Evolutionary conservation across 2,888 invertebrate genomes (phyloP), one percentile per base, ranked within the genome.

Genomic region (Oxyteleia sp.): DNA sequence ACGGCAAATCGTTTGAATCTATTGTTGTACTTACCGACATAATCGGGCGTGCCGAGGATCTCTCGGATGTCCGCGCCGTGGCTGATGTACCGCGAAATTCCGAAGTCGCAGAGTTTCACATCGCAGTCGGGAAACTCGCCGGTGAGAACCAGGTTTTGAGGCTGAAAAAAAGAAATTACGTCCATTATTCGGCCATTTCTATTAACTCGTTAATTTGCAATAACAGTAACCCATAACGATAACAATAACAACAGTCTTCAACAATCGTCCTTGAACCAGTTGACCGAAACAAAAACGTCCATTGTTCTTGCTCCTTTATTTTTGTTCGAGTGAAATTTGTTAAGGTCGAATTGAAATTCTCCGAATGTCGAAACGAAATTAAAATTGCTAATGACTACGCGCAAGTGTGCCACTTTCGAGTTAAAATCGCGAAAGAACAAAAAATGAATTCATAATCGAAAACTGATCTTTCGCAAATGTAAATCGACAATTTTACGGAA

Each of bases 21-120:
- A 10, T 10, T 35, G 5, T 49, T 41, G 41, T 55, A 94, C 96
- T 95, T 89, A 97, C 97, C 97, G 88, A 98, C 98, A 95, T 99
- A 99, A 93, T 99, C 99, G 88, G 98, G 97, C 71, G 98, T 98
- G 93, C 99, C 99, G 89, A 98, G 95, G 92, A 99, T 98, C 94
- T 99, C 99, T 87, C 98, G 95, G 90, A 99, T 97, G 93, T 98
- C 98, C 86, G 97, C 97, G 66, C 98, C 98, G 82, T 97, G 96
- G 93, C 97, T 96, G 91, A 99, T 97, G 87, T 97, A 96, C 91
- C 98, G 96, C 83, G 98, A 98, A 93, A 98, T 98, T 84, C 98
- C 98, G 93, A 98, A 98, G 95, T 98, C 98, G 94, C 98, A 98
- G 87, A 98, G 95, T 92, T 98, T 97, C 84, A 98, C 96, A 91